phyloP scores from a whole-genome alignment of 2,888 invertebrate genomes.

The Drosophila bunnanda region DNA sequence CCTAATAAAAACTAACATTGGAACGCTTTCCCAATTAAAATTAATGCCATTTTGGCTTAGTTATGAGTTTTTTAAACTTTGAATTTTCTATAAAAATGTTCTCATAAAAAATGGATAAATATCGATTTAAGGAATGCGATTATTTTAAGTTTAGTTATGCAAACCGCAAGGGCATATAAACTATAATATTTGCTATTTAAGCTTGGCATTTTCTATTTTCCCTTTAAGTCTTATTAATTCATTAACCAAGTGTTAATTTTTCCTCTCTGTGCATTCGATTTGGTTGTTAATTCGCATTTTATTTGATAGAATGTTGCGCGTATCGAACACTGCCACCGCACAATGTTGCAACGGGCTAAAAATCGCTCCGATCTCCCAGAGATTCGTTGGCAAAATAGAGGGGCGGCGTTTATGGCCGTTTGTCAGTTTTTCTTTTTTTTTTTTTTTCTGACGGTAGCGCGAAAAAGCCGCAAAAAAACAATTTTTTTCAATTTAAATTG shows the following conservation, averaged over 20 bases:
- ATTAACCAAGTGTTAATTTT: neutral
- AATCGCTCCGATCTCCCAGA: constrained; percentile 18
- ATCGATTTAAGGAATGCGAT: too few species aligned
- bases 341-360: constrained; percentile 70
- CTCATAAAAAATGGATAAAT: too few species aligned
- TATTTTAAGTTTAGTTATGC: too few species aligned
- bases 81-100: too few species aligned
- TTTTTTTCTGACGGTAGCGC: constrained; percentile 54
- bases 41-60: too few species aligned
- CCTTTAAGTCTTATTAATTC: fast-evolving
- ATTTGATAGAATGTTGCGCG: constrained; percentile 67
- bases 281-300: constrained; percentile 42
- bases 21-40: too few species aligned
- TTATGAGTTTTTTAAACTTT: too few species aligned
- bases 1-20: too few species aligned
- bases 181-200: too few species aligned
- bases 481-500: constrained; percentile 67
- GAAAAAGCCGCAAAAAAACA: constrained; percentile 37
- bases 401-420: constrained; percentile 61
- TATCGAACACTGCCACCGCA: constrained; percentile 61
- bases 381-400: constrained; percentile 20
- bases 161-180: too few species aligned
- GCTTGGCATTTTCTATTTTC: too few species aligned
- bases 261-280: constrained; percentile 2
- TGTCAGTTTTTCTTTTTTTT: constrained; percentile 35